phyloP scores from a whole-genome alignment of 2,113 vertebrate genomes.

The Pomatostomus ruficeps region DNA sequence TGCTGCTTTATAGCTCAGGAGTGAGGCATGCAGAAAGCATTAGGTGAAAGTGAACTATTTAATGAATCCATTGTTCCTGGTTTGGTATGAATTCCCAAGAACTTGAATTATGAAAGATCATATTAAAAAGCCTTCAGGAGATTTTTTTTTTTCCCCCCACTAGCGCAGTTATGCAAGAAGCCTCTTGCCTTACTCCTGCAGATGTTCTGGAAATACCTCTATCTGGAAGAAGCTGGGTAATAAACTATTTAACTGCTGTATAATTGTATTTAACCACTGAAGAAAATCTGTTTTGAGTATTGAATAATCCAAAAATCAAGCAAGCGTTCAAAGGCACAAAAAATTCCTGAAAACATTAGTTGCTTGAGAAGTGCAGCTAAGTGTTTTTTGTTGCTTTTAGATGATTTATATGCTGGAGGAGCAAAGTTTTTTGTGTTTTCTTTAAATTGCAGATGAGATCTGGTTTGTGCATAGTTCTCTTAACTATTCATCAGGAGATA shows the following conservation, averaged over 20 bases:
- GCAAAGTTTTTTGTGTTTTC: not conserved
- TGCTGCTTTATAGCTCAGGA: not conserved
- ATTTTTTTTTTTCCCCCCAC: not conserved
- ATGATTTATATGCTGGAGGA: not conserved
- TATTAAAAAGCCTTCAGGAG: constrained; percentile 34
- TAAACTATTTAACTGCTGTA: not conserved
- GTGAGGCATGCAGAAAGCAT: not conserved
- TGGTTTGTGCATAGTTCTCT: not conserved
- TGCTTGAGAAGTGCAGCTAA: not conserved
- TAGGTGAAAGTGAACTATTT: constrained; percentile 21
- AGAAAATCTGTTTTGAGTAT: not conserved
- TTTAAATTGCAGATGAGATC: not conserved
- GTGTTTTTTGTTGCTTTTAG: not conserved
- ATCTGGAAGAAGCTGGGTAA: not conserved
- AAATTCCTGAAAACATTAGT: not conserved
- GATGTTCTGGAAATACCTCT: not conserved
- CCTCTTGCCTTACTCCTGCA: not conserved
- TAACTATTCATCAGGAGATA: not conserved
- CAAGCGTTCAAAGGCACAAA: not conserved
- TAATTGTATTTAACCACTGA: not conserved
- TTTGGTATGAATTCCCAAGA: not conserved
- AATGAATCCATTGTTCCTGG: not conserved
- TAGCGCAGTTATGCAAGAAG: constrained; percentile 5
- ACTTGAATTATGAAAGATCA: constrained; percentile 2
- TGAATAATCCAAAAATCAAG: not conserved